Percentiles rank a stretch among this genome's conserved stretches.
Evolutionary conservation across 64 coral and sea anemone genomes (phyloP).

Genomic region (Actinia tenebrosa): DNA sequence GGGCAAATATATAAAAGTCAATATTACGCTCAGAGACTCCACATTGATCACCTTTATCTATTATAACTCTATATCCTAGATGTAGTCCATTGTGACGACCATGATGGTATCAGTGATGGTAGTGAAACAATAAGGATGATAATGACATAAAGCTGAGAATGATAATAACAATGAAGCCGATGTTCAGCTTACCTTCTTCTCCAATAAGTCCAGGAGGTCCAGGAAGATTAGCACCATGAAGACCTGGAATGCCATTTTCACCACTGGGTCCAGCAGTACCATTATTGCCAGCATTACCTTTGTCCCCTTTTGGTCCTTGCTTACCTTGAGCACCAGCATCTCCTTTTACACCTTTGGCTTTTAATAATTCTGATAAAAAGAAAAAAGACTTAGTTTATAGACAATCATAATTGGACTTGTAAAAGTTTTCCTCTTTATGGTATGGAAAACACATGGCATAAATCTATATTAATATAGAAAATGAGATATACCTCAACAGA

Average conservation of each 20-base stretch:
- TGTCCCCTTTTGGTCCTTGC: not conserved
- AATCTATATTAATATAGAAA: too few relatives aligned
- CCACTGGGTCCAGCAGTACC: conserved; percentile 16
- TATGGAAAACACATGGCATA: too few relatives aligned
- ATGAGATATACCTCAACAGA: too few relatives aligned
- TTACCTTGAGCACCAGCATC: not conserved
- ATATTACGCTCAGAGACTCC: too few relatives aligned
- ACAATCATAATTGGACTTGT: too few relatives aligned
- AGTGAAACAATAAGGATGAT: not conserved
- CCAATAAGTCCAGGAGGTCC: conserved; percentile 44
- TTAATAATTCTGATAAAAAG: not conserved
- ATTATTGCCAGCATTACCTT: not conserved
- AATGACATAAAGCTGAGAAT: not conserved
- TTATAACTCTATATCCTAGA: not conserved
- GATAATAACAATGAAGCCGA: not conserved
- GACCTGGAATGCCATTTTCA: conserved; percentile 21
- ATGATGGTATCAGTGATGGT: not conserved
- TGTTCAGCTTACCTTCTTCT: conserved; percentile 21
- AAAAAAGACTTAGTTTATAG: not conserved
- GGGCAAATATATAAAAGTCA: too few relatives aligned
- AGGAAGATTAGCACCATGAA: conserved; percentile 2
- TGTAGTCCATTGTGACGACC: not conserved
- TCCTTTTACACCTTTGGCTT: not conserved
- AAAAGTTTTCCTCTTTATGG: too few relatives aligned
- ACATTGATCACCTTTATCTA: too few relatives aligned